These are phyloP conservation scores for Tridacna gigas DNA, from an alignment of 2,888 invertebrate genomes.

Conservation along the genomic window DNA sequence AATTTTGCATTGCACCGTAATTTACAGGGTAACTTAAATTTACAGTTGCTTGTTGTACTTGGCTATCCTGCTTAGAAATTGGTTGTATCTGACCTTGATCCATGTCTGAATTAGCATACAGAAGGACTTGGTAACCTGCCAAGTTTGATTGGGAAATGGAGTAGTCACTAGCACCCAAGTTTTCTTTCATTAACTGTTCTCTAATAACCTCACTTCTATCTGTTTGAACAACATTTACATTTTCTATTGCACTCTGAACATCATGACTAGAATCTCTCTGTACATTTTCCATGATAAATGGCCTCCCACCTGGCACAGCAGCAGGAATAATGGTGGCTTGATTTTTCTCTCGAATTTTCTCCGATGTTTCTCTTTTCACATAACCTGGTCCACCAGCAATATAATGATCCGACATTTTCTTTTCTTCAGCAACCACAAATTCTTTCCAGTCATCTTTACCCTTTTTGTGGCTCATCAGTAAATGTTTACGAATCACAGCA, in stretches of 20 bases:
- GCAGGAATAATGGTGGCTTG: not conserved
- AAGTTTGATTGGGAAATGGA: not conserved
- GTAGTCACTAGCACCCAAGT: not conserved
- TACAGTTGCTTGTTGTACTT: not conserved
- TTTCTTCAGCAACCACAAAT: constrained; percentile 40
- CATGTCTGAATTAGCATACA: not conserved
- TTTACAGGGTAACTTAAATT: not conserved
- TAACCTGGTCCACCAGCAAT: constrained; percentile 49
- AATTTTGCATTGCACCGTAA: not conserved
- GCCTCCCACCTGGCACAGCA: not conserved
- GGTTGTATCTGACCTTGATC: not conserved
- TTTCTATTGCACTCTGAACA: not conserved
- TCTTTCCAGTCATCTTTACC: constrained; percentile 74
- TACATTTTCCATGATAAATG: not conserved
- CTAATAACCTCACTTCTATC: not conserved
- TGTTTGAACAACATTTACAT: not conserved
- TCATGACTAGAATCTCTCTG: not conserved
- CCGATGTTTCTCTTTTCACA: constrained; percentile 20
- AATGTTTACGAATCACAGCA: constrained; percentile 78
- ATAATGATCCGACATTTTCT: constrained; percentile 38
- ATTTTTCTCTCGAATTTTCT: not conserved
- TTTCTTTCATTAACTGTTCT: not conserved
- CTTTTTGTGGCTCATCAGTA: constrained; percentile 77
- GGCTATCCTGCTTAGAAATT: not conserved
- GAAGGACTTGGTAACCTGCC: not conserved